These are phyloP conservation scores for Ceratoteleas bidentatus DNA, from an alignment of 1,140 invertebrate genomes.

Conservation along the genomic window DNA sequence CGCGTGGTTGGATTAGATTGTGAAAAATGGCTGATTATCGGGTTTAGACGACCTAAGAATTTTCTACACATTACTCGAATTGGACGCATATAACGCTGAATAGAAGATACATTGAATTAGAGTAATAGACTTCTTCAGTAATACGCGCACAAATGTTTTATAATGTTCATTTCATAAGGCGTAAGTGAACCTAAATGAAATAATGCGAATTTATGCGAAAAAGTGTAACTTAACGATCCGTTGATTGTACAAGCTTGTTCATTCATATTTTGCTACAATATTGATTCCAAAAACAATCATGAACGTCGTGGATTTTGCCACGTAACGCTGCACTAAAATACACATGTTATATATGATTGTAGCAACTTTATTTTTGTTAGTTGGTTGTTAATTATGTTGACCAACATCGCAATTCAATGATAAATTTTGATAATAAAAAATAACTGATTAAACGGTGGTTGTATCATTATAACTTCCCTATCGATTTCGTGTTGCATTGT, in stretches of 20 bases:
- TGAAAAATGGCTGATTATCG: constrained; percentile 30
- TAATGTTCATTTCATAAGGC: constrained; percentile 34
- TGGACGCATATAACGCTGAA: background rate
- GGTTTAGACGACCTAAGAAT: constrained; percentile 27
- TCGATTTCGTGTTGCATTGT: too few species aligned
- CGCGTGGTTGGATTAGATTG: background rate
- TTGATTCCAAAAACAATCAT: constrained; percentile 13
- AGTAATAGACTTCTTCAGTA: constrained; percentile 23
- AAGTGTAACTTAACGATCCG: constrained; percentile 21
- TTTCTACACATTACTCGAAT: constrained; percentile 24
- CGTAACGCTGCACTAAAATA: constrained; percentile 26
- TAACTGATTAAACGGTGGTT: constrained; percentile 22
- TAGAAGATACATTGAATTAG: constrained; percentile 28
- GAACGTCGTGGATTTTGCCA: constrained; percentile 10
- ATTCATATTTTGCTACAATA: constrained; percentile 15
- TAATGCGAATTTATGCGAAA: constrained; percentile 9
- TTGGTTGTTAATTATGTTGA: constrained; percentile 24
- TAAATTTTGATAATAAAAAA: constrained; percentile 57
- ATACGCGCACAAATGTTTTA: constrained; percentile 53
- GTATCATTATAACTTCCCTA: background rate
- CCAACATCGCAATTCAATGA: constrained; percentile 35
- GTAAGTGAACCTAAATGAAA: constrained; percentile 18
- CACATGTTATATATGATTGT: constrained; percentile 11
- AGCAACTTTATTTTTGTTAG: constrained; percentile 18
- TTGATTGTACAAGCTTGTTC: constrained; percentile 14